These are phyloP conservation scores for Drosophila prostipennis DNA, from an alignment of 2,888 invertebrate species.

Conservation along the genomic window DNA sequence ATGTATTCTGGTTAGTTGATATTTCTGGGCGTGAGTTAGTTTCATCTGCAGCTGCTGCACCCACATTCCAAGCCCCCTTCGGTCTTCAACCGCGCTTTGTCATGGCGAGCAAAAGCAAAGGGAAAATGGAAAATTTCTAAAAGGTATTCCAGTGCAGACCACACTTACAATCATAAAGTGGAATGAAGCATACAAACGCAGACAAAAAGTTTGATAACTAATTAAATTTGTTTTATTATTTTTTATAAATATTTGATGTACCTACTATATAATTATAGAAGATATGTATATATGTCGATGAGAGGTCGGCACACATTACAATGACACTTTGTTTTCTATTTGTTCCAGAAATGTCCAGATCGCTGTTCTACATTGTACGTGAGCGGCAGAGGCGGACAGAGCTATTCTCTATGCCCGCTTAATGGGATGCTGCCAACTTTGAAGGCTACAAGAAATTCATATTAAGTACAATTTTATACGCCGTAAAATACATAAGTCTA, in stretches of 20 bases:
- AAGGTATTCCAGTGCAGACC: slow-evolving; percentile 47
- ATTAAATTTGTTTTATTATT: background rate
- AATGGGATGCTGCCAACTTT: no score
- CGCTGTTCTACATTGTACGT: no score
- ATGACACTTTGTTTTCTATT: no score
- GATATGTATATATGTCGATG: no score
- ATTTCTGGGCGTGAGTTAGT: slow-evolving; percentile 51
- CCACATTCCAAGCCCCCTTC: background rate
- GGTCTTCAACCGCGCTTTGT: slow-evolving; percentile 21
- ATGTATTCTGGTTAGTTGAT: slow-evolving; percentile 65
- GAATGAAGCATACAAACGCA: background rate
- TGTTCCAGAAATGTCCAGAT: no score
- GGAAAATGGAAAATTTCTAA: slow-evolving; percentile 7
- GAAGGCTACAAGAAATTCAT: no score
- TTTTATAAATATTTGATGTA: background rate
- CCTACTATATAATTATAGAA: no score
- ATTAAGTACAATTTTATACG: no score
- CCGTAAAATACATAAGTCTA: no score
- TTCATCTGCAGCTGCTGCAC: slow-evolving; percentile 53
- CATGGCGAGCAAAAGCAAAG: slow-evolving; percentile 6
- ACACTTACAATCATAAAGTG: slow-evolving; percentile 10
- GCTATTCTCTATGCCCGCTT: no score
- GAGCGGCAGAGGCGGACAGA: no score
- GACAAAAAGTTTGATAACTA: background rate
- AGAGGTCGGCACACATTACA: no score